Evolutionary conservation across 2,888 invertebrate genomes (phyloP).

Genomic region (Ornithoptera alexandrae): DNA sequence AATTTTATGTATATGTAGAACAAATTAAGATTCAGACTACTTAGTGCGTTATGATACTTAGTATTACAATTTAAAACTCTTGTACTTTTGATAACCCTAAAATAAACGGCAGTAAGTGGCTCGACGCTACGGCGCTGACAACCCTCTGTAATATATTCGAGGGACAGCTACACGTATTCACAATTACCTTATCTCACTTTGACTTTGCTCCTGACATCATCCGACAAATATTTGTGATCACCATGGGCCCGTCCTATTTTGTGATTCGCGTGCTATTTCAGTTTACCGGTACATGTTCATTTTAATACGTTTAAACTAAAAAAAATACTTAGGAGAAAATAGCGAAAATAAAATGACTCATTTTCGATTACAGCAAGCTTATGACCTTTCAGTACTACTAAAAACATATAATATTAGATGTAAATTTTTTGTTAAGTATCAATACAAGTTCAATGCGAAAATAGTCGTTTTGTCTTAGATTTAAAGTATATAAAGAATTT

Average conservation of each 20-base stretch:
- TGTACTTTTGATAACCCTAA: conserved; percentile 23
- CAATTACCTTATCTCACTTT: conserved; percentile 72
- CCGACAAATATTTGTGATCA: conserved; percentile 68
- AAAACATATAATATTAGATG: too few species aligned
- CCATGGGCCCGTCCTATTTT: conserved; percentile 33
- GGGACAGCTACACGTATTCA: conserved; percentile 73
- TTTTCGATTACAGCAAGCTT: too few species aligned
- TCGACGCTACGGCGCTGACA: conserved; percentile 35
- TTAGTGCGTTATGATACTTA: too few species aligned
- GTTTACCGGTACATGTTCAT: conserved; percentile 1
- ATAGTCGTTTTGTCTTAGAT: too few species aligned
- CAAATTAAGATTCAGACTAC: too few species aligned
- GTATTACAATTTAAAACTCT: background rate
- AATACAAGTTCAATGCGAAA: too few species aligned
- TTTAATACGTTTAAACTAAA: background rate
- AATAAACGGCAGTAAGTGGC: conserved; percentile 28
- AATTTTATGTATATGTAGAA: too few species aligned
- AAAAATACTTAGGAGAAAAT: background rate
- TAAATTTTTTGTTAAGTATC: too few species aligned
- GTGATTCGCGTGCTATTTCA: conserved; percentile 10
- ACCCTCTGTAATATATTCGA: conserved; percentile 59
- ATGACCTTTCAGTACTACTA: too few species aligned
- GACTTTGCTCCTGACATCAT: conserved; percentile 66
- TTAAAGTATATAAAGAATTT: too few species aligned
- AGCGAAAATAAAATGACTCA: too few species aligned